Percentiles rank a stretch among this genome's conserved stretches.
Conservation (phyloP, 1,140 invertebrate species). For the Probaryconus sp. region DNA sequence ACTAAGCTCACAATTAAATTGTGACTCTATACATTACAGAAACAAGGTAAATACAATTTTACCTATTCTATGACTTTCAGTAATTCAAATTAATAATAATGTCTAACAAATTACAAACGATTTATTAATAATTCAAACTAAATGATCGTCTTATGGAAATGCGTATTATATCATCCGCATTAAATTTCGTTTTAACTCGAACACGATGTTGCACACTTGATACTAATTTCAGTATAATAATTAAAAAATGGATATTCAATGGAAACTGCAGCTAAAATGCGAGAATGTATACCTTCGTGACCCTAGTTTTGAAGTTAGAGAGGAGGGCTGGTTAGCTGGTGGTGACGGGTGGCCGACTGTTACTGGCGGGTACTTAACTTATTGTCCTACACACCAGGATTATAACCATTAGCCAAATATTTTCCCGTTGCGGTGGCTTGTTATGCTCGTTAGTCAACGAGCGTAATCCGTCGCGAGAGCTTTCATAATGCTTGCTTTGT, state of each 20-base stretch:
- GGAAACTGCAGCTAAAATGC: constrained; percentile 44
- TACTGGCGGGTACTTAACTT: constrained; percentile 73
- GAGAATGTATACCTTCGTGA: constrained; percentile 60
- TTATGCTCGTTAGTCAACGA: constrained; percentile 70
- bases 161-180: no score
- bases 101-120: no score
- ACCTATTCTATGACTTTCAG: no score
- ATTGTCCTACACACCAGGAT: constrained; percentile 71
- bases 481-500: constrained; percentile 63
- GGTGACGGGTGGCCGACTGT: constrained; percentile 70
- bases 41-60: no score
- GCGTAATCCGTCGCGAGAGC: constrained; percentile 65
- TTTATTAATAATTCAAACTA: no score
- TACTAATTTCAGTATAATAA: constrained; percentile 37
- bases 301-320: constrained; percentile 33
- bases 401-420: constrained; percentile 73
- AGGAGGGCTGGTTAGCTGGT: constrained; percentile 63
- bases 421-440: constrained; percentile 68
- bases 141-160: no score
- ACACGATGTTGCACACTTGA: constrained; percentile 12
- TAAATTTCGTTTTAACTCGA: background rate
- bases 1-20: no score
- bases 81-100: no score
- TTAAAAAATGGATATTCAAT: constrained; percentile 34
- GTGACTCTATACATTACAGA: no score